These are phyloP conservation scores for Habrosyne pyritoides DNA, from an alignment of 2,888 invertebrate species.

Conservation along the genomic window DNA sequence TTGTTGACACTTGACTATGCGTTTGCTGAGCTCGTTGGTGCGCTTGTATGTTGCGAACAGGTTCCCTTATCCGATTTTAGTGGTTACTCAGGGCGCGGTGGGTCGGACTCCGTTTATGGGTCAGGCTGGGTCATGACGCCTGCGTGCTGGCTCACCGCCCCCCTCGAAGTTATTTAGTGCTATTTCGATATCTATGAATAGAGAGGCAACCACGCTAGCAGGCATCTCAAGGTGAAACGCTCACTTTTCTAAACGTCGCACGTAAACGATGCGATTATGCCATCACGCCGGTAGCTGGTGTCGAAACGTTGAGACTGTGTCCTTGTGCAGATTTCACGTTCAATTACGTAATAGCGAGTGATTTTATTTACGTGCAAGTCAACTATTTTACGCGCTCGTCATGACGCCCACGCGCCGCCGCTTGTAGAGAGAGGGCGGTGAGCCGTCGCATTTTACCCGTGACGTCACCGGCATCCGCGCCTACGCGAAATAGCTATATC, in stretches of 20 bases:
- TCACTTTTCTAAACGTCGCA: conserved; percentile 78
- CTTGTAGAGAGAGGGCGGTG: conserved; percentile 39
- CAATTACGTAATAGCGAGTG: conserved; percentile 67
- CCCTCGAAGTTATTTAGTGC: conserved; percentile 60
- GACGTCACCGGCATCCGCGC: conserved; percentile 74
- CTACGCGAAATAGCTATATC: conserved; percentile 57
- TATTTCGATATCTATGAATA: conserved; percentile 73
- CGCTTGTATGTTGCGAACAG: conserved; percentile 58
- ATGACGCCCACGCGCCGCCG: conserved; percentile 39
- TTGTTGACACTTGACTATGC: conserved; percentile 43
- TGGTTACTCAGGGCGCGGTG: conserved; percentile 67
- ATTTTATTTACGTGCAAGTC: conserved; percentile 64
- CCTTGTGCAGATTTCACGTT: conserved; percentile 79
- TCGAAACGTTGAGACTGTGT: conserved; percentile 65
- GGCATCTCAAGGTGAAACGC: conserved; percentile 77
- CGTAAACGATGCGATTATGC: conserved; percentile 76
- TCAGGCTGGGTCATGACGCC: conserved; percentile 81
- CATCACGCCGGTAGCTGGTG: conserved; percentile 63
- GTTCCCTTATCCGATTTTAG: conserved; percentile 76
- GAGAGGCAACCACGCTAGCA: conserved; percentile 68
- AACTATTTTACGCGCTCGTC: conserved; percentile 48
- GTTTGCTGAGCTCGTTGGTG: conserved; percentile 25
- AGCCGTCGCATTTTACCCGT: conserved; percentile 64
- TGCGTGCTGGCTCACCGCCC: conserved; percentile 67
- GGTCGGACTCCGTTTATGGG: conserved; percentile 76